Percentiles rank a stretch among this genome's conserved stretches.
Evolutionary conservation across 2,797 vertebrate species (phyloP).

Genomic region (Podarcis lilfordi): DNA sequence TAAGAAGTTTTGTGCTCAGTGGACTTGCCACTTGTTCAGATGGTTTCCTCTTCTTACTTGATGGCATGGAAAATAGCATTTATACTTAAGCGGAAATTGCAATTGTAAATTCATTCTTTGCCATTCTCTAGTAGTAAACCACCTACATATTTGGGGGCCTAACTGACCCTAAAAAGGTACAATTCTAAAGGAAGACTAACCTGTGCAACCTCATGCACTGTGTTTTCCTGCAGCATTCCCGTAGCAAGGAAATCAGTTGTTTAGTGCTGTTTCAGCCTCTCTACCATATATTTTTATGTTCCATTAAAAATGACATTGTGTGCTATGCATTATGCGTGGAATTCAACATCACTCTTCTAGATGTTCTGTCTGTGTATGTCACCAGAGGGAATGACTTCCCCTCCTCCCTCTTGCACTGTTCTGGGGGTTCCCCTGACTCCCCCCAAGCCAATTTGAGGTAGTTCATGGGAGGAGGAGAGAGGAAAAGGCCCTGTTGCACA

Average conservation of each 20-base stretch:
- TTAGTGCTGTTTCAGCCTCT: not conserved
- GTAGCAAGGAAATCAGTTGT: not conserved
- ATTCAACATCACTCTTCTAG: no score
- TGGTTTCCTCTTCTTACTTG: not conserved
- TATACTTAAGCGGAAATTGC: not conserved
- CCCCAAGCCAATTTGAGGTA: no score
- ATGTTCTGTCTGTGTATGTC: no score
- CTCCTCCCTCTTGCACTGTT: no score
- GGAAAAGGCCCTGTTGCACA: no score
- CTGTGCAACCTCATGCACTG: not conserved
- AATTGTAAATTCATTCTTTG: not conserved
- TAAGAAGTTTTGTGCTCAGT: not conserved
- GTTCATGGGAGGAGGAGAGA: no score
- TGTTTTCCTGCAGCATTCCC: not conserved
- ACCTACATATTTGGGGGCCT: not conserved
- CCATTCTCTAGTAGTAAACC: not conserved
- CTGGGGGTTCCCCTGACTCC: no score
- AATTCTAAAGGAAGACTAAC: not conserved
- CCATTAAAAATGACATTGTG: not conserved
- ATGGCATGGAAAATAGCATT: not conserved
- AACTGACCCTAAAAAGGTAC: not conserved
- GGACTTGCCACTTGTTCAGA: not conserved
- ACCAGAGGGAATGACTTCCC: no score
- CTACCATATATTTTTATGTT: not conserved
- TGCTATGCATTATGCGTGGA: no score